These are phyloP conservation scores for Elanus axillaris DNA, from an alignment of 2,113 vertebrate species.

Conservation along the genomic window DNA sequence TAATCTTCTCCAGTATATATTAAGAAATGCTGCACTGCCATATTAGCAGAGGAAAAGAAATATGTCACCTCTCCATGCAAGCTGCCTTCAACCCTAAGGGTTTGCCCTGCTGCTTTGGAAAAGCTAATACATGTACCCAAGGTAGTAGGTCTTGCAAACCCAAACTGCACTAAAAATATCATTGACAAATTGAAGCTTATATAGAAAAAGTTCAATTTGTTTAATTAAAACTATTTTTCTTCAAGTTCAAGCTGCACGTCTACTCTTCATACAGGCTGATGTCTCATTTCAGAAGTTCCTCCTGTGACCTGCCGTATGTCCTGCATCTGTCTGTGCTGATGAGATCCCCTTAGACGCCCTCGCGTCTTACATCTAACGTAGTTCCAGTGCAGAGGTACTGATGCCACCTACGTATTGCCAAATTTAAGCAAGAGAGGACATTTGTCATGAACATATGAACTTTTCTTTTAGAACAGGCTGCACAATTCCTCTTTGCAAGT, in stretches of 20 bases:
- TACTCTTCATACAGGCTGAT: background rate
- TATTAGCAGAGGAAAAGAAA: background rate
- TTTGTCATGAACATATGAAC: fast-evolving
- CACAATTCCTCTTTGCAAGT: background rate
- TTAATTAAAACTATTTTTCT: background rate
- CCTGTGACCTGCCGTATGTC: background rate
- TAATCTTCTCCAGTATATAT: background rate
- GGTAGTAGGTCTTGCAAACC: background rate
- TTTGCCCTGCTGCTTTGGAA: background rate
- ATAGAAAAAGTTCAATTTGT: background rate
- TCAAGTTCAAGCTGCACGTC: fast-evolving
- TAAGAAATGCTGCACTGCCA: background rate
- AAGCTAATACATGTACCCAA: background rate
- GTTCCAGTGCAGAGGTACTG: background rate
- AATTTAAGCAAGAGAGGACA: background rate
- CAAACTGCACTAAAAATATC: background rate
- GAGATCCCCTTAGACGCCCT: background rate
- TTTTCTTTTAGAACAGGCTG: background rate
- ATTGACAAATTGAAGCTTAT: background rate
- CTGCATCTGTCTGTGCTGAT: background rate
- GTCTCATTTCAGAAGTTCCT: background rate
- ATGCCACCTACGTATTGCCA: background rate
- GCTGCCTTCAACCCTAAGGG: background rate
- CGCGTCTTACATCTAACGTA: fast-evolving
- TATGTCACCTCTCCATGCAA: background rate